Base-by-base conservation (phyloP, 2,797 vertebrate genomes). In the Hydrophis major region DNA sequence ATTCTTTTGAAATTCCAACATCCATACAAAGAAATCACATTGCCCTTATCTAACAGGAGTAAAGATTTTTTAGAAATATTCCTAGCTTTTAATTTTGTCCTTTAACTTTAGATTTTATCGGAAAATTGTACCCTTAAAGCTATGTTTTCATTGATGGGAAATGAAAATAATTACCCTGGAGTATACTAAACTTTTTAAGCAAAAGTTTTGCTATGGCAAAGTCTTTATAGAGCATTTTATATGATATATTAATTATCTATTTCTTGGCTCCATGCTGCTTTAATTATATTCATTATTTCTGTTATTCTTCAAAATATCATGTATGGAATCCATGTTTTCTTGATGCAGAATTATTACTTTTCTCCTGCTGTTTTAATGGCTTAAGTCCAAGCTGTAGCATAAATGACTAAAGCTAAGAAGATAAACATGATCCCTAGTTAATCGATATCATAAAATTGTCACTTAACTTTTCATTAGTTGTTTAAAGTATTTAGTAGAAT, bases 261-360 rank as follows among this genome's bases (percentile, higher is more conserved):
- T 94, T 92, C 92, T 95, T 96, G 96, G 87, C 93, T 96, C 93
- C 94, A 60, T 96, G 92, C 92, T 95, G 32, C 94, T 97, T 96
- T 95, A 96, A 96, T 96, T 97, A 96, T 86, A 96, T 96, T 96
- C 59, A 95, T 96, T 97, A 94, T 96, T 96, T 92, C 60, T 95
- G 93, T 95, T 93, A 93, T 96, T 97, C 91, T 95, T 96, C 93
- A 96, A 87, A 96, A 86, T 96, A 88, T 95, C 92, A 95, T 20
- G 94, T 93, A 89, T 88, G 28, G 57, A 96, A 95, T 27, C 95
- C 20, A 78, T 94, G 92, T 95, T 96, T 91, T 86, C 59, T 28
- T 90, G 55, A 53, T 96, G 94, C 94, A 93, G 91, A 96, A 37
- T 83, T 94, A 96, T 95, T 90, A 95, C n/a, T 94, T 97, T 94